Conservation (phyloP, 2,113 vertebrate species). For the Anarrhichthys ocellatus region DNA sequence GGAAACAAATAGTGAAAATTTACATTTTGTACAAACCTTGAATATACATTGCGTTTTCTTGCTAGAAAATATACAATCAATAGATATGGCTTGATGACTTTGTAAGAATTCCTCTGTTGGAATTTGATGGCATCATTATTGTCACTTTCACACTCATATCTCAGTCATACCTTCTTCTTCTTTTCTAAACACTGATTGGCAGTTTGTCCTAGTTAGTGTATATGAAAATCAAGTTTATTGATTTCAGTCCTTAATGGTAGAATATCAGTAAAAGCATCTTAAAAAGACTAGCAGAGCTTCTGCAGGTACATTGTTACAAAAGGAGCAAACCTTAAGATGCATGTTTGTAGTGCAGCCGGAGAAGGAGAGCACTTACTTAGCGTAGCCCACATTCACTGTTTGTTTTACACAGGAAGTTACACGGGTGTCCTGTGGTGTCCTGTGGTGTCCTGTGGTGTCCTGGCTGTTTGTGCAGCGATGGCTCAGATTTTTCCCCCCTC, state of each 20-base stretch:
- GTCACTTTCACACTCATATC: not conserved
- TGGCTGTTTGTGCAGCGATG: constrained; percentile 9
- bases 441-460: constrained; percentile 28
- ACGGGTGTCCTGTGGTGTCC: constrained; percentile 30
- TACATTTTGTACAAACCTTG: not conserved
- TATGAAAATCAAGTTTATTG: not conserved
- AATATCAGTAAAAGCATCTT: not conserved
- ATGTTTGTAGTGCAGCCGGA: constrained; percentile 11
- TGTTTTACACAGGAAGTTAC: constrained; percentile 51
- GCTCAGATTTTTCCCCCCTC: not conserved
- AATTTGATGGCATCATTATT: not conserved
- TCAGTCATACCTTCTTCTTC: not conserved
- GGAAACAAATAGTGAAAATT: not conserved
- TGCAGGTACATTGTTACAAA: not conserved
- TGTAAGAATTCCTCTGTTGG: not conserved
- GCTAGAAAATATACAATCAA: not conserved
- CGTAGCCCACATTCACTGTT: constrained; percentile 32
- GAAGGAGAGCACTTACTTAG: constrained; percentile 20
- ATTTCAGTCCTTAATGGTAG: not conserved
- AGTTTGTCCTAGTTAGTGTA: not conserved
- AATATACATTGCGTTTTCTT: not conserved
- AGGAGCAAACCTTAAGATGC: constrained; percentile 17
- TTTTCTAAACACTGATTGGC: too few relatives aligned
- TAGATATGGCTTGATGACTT: not conserved
- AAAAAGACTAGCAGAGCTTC: not conserved